Conservation (phyloP, 2,113 vertebrate species). For the Rhinichthys klamathensis region DNA sequence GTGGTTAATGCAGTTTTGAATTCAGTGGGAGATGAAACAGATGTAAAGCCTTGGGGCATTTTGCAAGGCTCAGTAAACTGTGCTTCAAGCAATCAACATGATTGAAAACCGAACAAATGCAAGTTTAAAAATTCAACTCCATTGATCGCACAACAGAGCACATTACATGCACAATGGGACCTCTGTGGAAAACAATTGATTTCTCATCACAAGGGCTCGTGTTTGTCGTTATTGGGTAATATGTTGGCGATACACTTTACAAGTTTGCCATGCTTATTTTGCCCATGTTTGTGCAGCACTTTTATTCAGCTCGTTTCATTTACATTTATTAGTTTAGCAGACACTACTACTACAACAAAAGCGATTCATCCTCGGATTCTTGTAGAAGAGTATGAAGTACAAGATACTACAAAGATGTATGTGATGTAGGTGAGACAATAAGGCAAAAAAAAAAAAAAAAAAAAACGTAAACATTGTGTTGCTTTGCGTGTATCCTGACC, state of each 20-base stretch:
- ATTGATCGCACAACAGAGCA: conserved; percentile 58
- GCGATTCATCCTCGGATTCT: background rate
- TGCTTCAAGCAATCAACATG: conserved; percentile 46
- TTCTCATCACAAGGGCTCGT: conserved; percentile 33
- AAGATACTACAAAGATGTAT: background rate
- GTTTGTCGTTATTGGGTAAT: conserved; percentile 47
- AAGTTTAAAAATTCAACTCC: conserved; percentile 54
- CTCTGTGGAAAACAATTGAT: conserved; percentile 42
- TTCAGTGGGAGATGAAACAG: conserved; percentile 4
- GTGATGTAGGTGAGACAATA: background rate
- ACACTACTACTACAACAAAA: background rate
- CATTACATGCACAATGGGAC: conserved; percentile 43
- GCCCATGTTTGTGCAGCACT: background rate
- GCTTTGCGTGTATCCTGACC: background rate
- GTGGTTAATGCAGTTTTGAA: conserved; percentile 20
- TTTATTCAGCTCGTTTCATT: background rate
- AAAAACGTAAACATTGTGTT: too few species aligned
- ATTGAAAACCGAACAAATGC: conserved; percentile 51
- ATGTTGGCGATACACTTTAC: background rate
- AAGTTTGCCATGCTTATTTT: background rate
- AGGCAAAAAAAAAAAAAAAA: too few species aligned
- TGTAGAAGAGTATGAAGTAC: background rate
- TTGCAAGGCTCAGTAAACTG: conserved; percentile 3
- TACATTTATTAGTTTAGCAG: background rate
- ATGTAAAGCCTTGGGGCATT: background rate